Conservation (phyloP, 1,140 invertebrate genomes). For the Antheraea mylitta region DNA sequence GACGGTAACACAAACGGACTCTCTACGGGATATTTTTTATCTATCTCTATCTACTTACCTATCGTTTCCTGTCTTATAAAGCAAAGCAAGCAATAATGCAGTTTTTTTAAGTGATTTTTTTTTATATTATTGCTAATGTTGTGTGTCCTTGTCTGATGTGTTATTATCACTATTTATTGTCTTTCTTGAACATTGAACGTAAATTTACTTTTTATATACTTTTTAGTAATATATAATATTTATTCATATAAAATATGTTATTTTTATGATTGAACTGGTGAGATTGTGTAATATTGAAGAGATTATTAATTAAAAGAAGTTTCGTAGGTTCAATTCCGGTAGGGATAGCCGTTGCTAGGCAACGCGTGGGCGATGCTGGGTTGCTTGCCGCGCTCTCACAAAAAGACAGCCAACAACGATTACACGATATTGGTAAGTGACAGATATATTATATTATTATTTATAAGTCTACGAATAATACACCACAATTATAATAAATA, state of each 20-base stretch:
- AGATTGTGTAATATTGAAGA: not conserved
- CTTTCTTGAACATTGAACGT: not conserved
- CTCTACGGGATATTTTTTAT: not conserved
- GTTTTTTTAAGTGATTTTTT: too few relatives aligned
- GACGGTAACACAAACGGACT: conserved; percentile 7
- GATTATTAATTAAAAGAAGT: not conserved
- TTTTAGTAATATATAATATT: too few relatives aligned
- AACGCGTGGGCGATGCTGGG: conserved; percentile 82
- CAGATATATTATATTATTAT: conserved; percentile 6
- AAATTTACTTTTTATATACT: not conserved
- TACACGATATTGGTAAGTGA: conserved; percentile 80
- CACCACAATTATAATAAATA: too few relatives aligned
- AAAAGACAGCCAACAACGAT: conserved; percentile 74
- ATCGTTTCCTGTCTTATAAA: not conserved
- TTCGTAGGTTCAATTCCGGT: conserved; percentile 85
- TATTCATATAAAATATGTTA: too few relatives aligned
- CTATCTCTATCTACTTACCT: not conserved
- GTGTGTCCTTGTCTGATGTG: not conserved
- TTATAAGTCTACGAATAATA: not conserved
- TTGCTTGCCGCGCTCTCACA: conserved; percentile 65
- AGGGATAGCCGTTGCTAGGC: conserved; percentile 91
- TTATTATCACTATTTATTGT: not conserved
- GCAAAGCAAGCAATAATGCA: too few relatives aligned
- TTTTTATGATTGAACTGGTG: too few relatives aligned
- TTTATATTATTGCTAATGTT: too few relatives aligned